These are phyloP conservation scores for Dinomys branickii DNA, from an alignment of 2,113 vertebrate genomes.

Conservation along the genomic window DNA sequence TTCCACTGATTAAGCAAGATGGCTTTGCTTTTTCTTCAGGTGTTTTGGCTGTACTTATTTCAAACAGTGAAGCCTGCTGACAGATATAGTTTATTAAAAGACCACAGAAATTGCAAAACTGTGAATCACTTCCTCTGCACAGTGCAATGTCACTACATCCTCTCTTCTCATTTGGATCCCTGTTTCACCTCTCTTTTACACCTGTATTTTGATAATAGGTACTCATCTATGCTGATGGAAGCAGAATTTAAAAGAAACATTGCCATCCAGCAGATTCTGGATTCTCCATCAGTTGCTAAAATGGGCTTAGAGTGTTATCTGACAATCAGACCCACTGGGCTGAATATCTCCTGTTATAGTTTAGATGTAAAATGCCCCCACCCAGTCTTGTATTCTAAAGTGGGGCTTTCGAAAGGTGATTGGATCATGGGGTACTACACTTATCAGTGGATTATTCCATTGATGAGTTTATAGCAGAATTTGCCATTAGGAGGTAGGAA, in stretches of 20 bases:
- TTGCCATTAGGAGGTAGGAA: neutral
- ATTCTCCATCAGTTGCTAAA: slow-evolving; percentile 7
- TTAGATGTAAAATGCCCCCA: neutral
- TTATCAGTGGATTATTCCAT: neutral
- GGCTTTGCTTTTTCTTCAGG: slow-evolving; percentile 41
- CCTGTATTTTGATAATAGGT: slow-evolving; percentile 47
- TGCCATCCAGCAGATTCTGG: neutral
- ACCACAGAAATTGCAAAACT: slow-evolving; percentile 34
- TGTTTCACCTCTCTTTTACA: slow-evolving; percentile 29
- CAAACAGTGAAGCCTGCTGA: slow-evolving; percentile 23
- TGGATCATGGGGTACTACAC: neutral
- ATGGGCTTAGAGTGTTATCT: neutral
- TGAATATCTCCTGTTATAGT: too few relatives aligned
- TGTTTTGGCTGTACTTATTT: slow-evolving; percentile 32
- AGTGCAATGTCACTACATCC: neutral
- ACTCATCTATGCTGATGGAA: slow-evolving; percentile 25
- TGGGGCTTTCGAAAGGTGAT: neutral
- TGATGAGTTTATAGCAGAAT: neutral
- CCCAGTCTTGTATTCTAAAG: neutral
- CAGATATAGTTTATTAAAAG: slow-evolving; percentile 50
- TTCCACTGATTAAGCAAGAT: slow-evolving; percentile 40
- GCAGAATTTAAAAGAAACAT: slow-evolving; percentile 27
- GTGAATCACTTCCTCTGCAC: slow-evolving; percentile 45
- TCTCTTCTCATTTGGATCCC: neutral
- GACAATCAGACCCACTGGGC: neutral